Evolutionary conservation across 1,140 invertebrate genomes (phyloP), one percentile per base, ranked within the genome.

Genomic region (Bursaphelenchus mucronatus): DNA sequence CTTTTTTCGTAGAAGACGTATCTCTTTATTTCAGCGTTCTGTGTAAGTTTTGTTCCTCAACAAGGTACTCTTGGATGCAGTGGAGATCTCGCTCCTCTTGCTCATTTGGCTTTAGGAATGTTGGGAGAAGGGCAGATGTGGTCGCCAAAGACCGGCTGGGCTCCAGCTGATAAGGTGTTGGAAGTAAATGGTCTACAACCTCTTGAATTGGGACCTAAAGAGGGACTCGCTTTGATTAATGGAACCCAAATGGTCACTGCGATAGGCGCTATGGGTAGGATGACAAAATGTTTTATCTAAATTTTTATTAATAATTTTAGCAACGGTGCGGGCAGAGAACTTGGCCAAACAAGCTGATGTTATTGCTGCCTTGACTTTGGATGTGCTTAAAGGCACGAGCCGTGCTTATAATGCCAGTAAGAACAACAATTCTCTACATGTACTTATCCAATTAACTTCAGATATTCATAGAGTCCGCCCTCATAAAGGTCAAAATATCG

Each of bases 101-200:
- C 88, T 13, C 88, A 89, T 82, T 79, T 89, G 49, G 87, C 88
- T 1, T 55, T 73, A 11, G 72, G 72, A 5, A 81, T 89, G 67
- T 84, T 89, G 75, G 88, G 88, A n/a, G 88, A 90, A 82, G 88
- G 88, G n/a, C 86, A 86, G 76, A 89, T 89, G 88, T 89, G 88
- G 88, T 88, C 86, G 74, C 85, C 87, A 53, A 79, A 85, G 66
- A 88, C 87, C 52, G 88, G 88, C 11, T 89, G 88, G 88, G 86
- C 83, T 15, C 84, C 87, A 66, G 88, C 88, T 59, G 78, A 70
- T 13, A 73, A 86, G 82, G 86, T 87, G 19, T 71, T 88, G 15
- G 83, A 87, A 73, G 82, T 81, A 40, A 83, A 89, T 76, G 83
- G 85, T 51, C 76, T 89, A 21, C 81, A 82, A 64, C 87, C 87